Conservation (phyloP, 2,888 invertebrate species). For the Linnaemya tessellans region DNA sequence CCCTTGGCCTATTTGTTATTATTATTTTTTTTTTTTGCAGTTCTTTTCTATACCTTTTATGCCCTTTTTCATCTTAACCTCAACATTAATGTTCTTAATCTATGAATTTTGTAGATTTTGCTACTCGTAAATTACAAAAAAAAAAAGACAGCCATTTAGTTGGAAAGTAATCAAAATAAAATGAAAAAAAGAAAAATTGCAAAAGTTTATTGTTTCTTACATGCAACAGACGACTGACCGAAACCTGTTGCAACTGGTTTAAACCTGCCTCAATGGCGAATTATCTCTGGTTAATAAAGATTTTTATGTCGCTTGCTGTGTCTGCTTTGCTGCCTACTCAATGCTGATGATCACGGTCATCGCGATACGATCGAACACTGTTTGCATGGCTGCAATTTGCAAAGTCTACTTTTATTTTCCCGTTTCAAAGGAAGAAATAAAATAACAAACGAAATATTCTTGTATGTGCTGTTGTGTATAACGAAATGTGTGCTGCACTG, state of each 20-base stretch:
- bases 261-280: conserved; percentile 37
- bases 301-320: conserved; percentile 16
- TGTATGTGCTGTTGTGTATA: no score
- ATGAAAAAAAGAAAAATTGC: no score
- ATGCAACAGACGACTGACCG: conserved; percentile 18
- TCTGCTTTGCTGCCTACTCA: conserved; percentile 12
- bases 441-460: neutral
- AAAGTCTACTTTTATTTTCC: conserved; percentile 13
- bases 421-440: neutral
- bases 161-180: conserved; percentile 20
- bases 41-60: neutral
- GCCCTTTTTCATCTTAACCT: conserved; percentile 6
- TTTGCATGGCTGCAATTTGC: neutral
- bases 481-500: neutral
- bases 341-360: conserved; percentile 41
- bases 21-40: neutral
- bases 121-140: neutral
- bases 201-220: conserved; percentile 22
- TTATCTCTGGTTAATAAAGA: conserved; percentile 40
- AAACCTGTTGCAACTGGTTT: conserved; percentile 55
- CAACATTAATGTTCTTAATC: conserved; percentile 22
- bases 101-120: neutral
- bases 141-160: neutral
- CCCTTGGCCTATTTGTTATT: no score
- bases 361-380: conserved; percentile 9